Percentiles rank a stretch among this genome's conserved stretches.
Conservation (phyloP, 2,888 invertebrate species). For the Diploptera punctata region DNA sequence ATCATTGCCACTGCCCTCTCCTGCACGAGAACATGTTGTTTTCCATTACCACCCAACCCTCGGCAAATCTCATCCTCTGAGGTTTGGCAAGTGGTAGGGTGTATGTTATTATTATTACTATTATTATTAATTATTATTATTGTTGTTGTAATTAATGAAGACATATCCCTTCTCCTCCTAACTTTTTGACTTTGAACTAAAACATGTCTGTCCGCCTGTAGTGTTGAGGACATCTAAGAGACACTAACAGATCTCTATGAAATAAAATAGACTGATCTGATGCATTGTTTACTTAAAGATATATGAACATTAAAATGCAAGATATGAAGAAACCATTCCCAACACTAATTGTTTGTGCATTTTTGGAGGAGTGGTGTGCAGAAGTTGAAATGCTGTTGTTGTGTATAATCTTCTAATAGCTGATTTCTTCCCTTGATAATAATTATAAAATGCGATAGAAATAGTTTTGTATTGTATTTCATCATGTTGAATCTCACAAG, state of each 20-base stretch:
- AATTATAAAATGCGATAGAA: conserved; percentile 32
- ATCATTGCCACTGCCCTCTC: conserved; percentile 32
- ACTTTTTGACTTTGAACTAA: neutral
- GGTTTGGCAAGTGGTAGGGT: conserved; percentile 5
- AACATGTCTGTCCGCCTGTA: neutral
- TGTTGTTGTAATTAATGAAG: conserved; percentile 41
- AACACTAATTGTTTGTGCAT: conserved; percentile 43
- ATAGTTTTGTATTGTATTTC: conserved; percentile 28
- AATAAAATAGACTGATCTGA: conserved; percentile 23
- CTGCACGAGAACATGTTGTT: conserved; percentile 28
- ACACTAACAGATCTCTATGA: neutral
- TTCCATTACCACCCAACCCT: conserved; percentile 22
- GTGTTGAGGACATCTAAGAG: conserved; percentile 1
- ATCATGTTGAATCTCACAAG: conserved; percentile 30
- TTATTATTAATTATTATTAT: conserved; percentile 24
- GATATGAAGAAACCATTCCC: conserved; percentile 42
- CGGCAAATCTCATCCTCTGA: neutral
- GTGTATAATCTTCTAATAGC: conserved; percentile 43
- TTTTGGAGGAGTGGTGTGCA: conserved; percentile 44
- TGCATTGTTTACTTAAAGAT: conserved; percentile 41
- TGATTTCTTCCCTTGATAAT: conserved; percentile 45
- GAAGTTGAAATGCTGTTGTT: conserved; percentile 43
- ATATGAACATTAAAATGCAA: neutral
- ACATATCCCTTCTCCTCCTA: conserved; percentile 39
- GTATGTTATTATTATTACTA: conserved; percentile 19